Evolutionary conservation across 2,113 vertebrate genomes (phyloP).

Genomic region (Emydocephalus ijimae): DNA sequence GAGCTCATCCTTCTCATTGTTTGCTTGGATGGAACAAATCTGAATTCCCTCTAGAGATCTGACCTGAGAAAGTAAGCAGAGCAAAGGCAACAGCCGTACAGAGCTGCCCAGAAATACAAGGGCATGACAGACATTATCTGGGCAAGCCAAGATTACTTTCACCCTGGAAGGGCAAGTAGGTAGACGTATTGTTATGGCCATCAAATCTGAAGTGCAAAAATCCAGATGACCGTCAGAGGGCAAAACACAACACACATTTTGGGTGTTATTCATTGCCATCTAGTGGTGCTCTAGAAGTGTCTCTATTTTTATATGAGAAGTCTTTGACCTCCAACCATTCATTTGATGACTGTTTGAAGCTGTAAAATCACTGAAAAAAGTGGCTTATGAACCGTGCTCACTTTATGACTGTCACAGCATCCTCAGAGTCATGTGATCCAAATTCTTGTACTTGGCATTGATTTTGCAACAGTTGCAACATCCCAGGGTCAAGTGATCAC

Average conservation of each 20-base stretch:
- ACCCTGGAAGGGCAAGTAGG: no score
- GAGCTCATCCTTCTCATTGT: slow-evolving; percentile 63
- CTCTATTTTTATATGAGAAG: neutral
- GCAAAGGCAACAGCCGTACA: neutral
- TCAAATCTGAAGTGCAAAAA: neutral
- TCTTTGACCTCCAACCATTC: neutral
- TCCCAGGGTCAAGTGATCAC: neutral
- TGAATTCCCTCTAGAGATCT: slow-evolving; percentile 46
- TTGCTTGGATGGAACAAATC: slow-evolving; percentile 64
- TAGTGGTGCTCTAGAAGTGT: neutral
- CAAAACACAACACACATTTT: no score
- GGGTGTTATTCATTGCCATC: neutral
- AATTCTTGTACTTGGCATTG: neutral
- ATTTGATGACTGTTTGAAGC: neutral
- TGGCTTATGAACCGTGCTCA: neutral
- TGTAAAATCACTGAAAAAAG: neutral
- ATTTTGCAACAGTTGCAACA: neutral
- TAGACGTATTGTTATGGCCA: neutral
- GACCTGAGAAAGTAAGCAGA: slow-evolving; percentile 43
- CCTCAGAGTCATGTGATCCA: neutral
- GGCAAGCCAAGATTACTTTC: neutral
- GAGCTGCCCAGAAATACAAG: neutral
- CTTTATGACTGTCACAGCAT: neutral
- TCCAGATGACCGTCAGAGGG: neutral
- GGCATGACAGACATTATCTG: neutral